Percentiles rank a stretch among this genome's conserved stretches.
Conservation (phyloP, 2,113 vertebrate genomes). For the Silurus glanis region DNA sequence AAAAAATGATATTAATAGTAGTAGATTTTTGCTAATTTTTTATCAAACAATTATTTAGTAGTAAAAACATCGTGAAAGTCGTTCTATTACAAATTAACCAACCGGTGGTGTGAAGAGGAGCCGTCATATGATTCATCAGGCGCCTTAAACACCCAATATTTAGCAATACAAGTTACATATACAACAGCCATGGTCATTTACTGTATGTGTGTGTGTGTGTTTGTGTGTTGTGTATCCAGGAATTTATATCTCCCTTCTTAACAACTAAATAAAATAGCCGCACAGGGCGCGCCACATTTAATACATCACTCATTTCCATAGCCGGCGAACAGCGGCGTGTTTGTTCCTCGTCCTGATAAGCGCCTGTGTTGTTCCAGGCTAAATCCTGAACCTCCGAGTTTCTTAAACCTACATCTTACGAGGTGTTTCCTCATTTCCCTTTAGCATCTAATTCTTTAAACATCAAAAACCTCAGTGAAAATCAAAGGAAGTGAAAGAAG, state of each 20-base stretch:
- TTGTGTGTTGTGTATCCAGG: not conserved
- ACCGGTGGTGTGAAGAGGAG: not conserved
- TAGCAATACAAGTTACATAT: not conserved
- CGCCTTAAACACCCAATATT: not conserved
- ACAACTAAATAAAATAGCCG: slow-evolving; percentile 4
- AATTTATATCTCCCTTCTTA: not conserved
- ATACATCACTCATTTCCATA: slow-evolving; percentile 17
- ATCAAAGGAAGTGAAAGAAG: slow-evolving; percentile 19
- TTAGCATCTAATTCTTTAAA: not conserved
- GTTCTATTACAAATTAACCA: not conserved
- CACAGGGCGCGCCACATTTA: slow-evolving; percentile 4
- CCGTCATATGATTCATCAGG: not conserved
- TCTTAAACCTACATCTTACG: not conserved
- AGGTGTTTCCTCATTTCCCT: not conserved
- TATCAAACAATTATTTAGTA: slow-evolving; percentile 1
- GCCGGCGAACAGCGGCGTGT: not conserved
- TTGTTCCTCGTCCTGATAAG: slow-evolving; percentile 8
- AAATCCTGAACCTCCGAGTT: not conserved
- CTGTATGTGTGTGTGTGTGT: too few species aligned
- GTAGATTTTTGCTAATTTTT: not conserved
- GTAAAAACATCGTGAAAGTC: not conserved
- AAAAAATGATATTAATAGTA: not conserved
- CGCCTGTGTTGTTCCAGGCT: not conserved
- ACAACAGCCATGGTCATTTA: not conserved
- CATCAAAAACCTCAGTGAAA: not conserved